Conservation (phyloP, 2,888 invertebrate genomes). For the Drosophila peninsularis region DNA sequence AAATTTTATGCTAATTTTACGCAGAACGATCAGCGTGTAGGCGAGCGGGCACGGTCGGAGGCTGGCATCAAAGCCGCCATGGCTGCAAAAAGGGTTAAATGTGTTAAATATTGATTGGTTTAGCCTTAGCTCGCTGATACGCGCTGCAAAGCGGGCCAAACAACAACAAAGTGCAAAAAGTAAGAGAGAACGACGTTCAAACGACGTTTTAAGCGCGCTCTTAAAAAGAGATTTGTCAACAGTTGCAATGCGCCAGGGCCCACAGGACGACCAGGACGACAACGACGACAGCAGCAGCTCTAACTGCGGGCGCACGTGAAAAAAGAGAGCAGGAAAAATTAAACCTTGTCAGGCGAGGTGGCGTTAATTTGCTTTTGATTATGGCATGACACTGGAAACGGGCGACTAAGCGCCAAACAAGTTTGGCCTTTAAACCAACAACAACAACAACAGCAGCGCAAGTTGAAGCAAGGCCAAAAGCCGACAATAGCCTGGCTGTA, state of each 20-base stretch:
- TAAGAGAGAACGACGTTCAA: constrained; percentile 54
- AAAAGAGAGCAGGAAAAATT: constrained; percentile 30
- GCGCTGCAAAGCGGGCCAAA: constrained; percentile 39
- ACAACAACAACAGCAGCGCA: neutral
- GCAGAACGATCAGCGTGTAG: constrained; percentile 63
- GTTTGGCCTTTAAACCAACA: constrained; percentile 28
- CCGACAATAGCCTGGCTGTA: constrained; percentile 7
- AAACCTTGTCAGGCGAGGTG: constrained; percentile 52
- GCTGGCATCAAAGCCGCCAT: constrained; percentile 42
- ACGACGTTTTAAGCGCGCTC: constrained; percentile 79
- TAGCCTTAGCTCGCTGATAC: constrained; percentile 57
- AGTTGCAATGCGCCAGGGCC: constrained; percentile 68
- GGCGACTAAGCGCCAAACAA: constrained; percentile 50
- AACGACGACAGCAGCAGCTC: neutral
- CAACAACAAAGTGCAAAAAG: constrained; percentile 17
- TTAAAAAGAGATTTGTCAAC: constrained; percentile 80
- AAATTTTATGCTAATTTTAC: constrained; percentile 80
- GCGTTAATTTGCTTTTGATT: constrained; percentile 77
- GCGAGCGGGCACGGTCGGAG: constrained; percentile 2
- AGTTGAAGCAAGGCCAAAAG: constrained; percentile 1
- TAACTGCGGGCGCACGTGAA: constrained; percentile 39
- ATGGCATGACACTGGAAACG: constrained; percentile 61
- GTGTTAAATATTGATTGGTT: constrained; percentile 79
- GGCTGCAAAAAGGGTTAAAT: constrained; percentile 72
- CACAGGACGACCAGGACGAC: constrained; percentile 7